A percentile compares a stretch with the other conserved stretches of the same genome.
These are phyloP conservation scores for Brachionichthys hirsutus DNA, from an alignment of 2,113 vertebrate species.

Conservation along the genomic window DNA sequence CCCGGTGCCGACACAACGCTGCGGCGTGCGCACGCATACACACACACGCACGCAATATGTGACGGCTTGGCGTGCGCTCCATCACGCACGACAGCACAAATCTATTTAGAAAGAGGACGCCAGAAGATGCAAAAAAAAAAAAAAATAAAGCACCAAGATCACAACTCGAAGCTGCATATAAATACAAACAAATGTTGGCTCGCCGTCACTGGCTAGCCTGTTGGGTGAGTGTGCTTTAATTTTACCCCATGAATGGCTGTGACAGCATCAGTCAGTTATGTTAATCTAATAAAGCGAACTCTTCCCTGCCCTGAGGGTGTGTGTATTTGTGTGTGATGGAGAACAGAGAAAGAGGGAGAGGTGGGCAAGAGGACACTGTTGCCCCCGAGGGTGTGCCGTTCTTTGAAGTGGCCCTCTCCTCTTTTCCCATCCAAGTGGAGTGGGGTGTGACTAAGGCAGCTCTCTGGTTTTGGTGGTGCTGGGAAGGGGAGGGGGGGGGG, in stretches of 20 bases:
- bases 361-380: constrained; percentile 76
- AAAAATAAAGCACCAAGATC: constrained; percentile 9
- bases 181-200: constrained; percentile 61
- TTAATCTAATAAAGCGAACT: constrained; percentile 79
- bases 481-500: constrained; percentile 2
- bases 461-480: constrained; percentile 48
- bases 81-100: constrained; percentile 16
- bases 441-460: constrained; percentile 86
- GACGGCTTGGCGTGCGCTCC: constrained; percentile 19
- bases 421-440: constrained; percentile 68
- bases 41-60: constrained; percentile 31
- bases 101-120: background rate
- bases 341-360: constrained; percentile 56
- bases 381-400: constrained; percentile 71
- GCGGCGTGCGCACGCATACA: constrained; percentile 15
- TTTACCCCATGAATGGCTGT: constrained; percentile 67
- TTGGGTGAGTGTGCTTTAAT: constrained; percentile 64
- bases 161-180: constrained; percentile 26
- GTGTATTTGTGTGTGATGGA: constrained; percentile 37
- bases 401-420: constrained; percentile 79
- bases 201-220: constrained; percentile 26
- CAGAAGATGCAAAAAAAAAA: constrained; percentile 33
- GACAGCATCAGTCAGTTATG: constrained; percentile 81
- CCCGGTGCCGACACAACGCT: constrained; percentile 57
- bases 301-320: constrained; percentile 70